Percentiles rank a stretch among this genome's conserved stretches.
Conservation (phyloP, 1,140 invertebrate genomes). For the Drosophila serrata region DNA sequence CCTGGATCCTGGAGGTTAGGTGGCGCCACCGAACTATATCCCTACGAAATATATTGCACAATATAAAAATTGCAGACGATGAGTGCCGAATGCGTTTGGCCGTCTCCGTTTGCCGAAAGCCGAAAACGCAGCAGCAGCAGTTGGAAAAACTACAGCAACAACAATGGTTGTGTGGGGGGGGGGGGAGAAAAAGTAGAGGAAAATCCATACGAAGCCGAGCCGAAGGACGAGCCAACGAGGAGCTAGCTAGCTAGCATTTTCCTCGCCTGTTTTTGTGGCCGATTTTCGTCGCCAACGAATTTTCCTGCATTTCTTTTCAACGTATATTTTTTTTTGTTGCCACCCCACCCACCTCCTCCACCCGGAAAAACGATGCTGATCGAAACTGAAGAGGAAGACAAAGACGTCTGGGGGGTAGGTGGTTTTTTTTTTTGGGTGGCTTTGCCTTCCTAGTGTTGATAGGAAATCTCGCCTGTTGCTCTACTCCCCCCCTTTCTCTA, state of each 20-base stretch:
- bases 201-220: slow-evolving; percentile 41
- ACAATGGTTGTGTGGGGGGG: slow-evolving; percentile 6
- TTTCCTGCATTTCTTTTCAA: slow-evolving; percentile 60
- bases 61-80: slow-evolving; percentile 82
- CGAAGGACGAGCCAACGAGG: slow-evolving; percentile 77
- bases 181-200: slow-evolving; percentile 14
- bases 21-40: slow-evolving; percentile 42
- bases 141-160: slow-evolving; percentile 12
- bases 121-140: slow-evolving; percentile 65
- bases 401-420: slow-evolving; percentile 31
- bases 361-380: slow-evolving; percentile 59
- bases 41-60: slow-evolving; percentile 83
- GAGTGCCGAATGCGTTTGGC: slow-evolving; percentile 72
- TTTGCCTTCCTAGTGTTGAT: slow-evolving; percentile 24
- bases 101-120: slow-evolving; percentile 37
- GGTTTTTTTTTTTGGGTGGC: not conserved
- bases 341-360: not conserved
- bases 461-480: slow-evolving; percentile 50
- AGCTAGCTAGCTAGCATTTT: slow-evolving; percentile 49
- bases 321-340: slow-evolving; percentile 21
- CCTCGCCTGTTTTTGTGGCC: slow-evolving; percentile 75
- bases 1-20: not conserved
- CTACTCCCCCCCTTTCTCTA: not conserved
- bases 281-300: slow-evolving; percentile 76
- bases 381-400: slow-evolving; percentile 59